Evolutionary conservation across 2,797 vertebrate genomes (phyloP).

Genomic region (Galagoides demidoff): DNA sequence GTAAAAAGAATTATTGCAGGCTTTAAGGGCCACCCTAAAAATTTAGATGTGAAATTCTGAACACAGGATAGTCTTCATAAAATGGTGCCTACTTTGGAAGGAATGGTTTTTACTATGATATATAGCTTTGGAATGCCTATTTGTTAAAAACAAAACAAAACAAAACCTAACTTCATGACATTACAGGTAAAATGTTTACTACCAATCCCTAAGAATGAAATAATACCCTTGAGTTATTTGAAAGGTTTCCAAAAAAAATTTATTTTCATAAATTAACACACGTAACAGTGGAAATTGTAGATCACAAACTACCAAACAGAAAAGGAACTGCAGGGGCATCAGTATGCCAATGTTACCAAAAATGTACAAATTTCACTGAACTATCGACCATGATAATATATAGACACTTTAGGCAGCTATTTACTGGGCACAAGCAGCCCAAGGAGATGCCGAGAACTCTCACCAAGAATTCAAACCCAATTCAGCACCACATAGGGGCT

Average conservation of each 20-base stretch:
- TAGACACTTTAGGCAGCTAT: constrained; percentile 78
- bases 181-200: not conserved
- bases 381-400: constrained; percentile 82
- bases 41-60: not conserved
- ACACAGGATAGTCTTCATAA: not conserved
- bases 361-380: constrained; percentile 83
- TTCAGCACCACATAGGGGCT: constrained; percentile 77
- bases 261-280: constrained; percentile 91
- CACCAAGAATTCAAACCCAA: constrained; percentile 74
- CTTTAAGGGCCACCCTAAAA: not conserved
- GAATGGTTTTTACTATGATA: not conserved
- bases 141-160: not conserved
- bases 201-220: constrained; percentile 33
- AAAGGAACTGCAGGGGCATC: constrained; percentile 82
- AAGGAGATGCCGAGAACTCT: constrained; percentile 77
- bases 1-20: not conserved
- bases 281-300: constrained; percentile 83
- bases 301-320: constrained; percentile 86
- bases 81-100: not conserved
- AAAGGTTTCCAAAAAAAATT: constrained; percentile 81
- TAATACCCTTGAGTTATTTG: constrained; percentile 41
- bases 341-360: constrained; percentile 83
- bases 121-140: not conserved
- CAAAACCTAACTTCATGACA: not conserved
- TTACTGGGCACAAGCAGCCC: constrained; percentile 80